Evolutionary conservation across 2,888 invertebrate genomes (phyloP).

Genomic region (Acanthococcus lagerstroemiae): DNA sequence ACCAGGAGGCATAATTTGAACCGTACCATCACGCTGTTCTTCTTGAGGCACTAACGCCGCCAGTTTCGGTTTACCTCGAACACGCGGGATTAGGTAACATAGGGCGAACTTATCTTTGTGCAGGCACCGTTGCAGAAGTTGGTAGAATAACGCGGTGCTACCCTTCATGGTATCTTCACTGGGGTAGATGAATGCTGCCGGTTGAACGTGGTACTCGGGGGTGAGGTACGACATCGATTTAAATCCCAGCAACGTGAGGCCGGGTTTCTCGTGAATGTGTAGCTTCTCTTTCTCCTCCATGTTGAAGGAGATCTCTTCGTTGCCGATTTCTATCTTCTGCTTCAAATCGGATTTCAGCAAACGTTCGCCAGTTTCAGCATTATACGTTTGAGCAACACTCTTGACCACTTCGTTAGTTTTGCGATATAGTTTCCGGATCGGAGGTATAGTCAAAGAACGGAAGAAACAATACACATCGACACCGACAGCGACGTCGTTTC

Average conservation of each 20-base stretch:
- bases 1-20: conserved; percentile 24
- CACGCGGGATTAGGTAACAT: conserved; percentile 24
- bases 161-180: conserved; percentile 18
- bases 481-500: conserved; percentile 14
- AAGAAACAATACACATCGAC: conserved; percentile 30
- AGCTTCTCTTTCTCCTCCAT: conserved; percentile 25
- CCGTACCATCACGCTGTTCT: conserved; percentile 6
- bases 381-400: conserved; percentile 4
- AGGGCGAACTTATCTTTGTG: conserved; percentile 31
- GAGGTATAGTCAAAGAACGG: conserved; percentile 23
- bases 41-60: conserved; percentile 28
- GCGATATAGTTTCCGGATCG: conserved; percentile 27
- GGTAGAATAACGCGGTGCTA: conserved; percentile 22
- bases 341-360: conserved; percentile 28
- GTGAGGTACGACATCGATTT: conserved; percentile 18
- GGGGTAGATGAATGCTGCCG: conserved; percentile 28
- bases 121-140: conserved; percentile 18
- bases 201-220: conserved; percentile 21
- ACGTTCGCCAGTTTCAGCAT: conserved; percentile 24
- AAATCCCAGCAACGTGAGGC: conserved; percentile 32
- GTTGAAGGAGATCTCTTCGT: conserved; percentile 14
- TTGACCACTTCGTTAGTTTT: conserved; percentile 25
- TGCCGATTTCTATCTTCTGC: conserved; percentile 16
- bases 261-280: conserved; percentile 2
- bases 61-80: conserved; percentile 23